Conservation (phyloP, 2,797 vertebrate genomes). For the Anguilla megastoma region DNA sequence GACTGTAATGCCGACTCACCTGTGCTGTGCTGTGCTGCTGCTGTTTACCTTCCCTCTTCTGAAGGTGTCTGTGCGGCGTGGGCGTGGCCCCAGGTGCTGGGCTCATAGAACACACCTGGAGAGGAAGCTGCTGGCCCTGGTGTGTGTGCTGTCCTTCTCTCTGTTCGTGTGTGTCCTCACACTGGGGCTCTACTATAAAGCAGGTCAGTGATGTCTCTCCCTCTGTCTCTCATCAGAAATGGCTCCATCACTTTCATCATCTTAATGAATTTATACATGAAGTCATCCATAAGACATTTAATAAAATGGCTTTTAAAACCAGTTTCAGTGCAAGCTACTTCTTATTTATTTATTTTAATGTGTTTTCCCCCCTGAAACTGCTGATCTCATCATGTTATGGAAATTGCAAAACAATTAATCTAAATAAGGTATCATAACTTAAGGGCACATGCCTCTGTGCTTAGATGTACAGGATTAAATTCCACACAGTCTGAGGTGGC, state of each 20-base stretch:
- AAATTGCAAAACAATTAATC: neutral
- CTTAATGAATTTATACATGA: neutral
- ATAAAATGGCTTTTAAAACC: neutral
- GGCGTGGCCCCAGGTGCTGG: constrained; percentile 75
- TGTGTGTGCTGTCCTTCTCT: constrained; percentile 65
- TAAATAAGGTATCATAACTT: neutral
- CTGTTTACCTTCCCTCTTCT: neutral
- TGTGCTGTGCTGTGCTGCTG: neutral
- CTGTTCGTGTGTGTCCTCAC: constrained; percentile 76
- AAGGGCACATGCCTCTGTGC: neutral
- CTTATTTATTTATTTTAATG: neutral
- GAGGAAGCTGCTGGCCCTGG: constrained; percentile 75
- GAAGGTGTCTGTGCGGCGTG: constrained; percentile 78
- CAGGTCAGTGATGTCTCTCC: constrained; percentile 73
- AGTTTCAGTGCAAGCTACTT: neutral
- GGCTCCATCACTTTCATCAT: neutral
- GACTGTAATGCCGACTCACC: neutral
- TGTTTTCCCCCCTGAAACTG: neutral
- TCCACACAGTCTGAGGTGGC: neutral
- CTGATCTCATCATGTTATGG: neutral
- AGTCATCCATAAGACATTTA: too few species aligned
- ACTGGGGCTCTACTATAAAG: constrained; percentile 79
- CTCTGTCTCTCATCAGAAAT: neutral
- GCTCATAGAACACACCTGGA: constrained; percentile 69
- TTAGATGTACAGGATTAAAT: constrained; percentile 7